Evolutionary conservation across 2,113 vertebrate genomes (phyloP).

Genomic region (Equus quagga): DNA sequence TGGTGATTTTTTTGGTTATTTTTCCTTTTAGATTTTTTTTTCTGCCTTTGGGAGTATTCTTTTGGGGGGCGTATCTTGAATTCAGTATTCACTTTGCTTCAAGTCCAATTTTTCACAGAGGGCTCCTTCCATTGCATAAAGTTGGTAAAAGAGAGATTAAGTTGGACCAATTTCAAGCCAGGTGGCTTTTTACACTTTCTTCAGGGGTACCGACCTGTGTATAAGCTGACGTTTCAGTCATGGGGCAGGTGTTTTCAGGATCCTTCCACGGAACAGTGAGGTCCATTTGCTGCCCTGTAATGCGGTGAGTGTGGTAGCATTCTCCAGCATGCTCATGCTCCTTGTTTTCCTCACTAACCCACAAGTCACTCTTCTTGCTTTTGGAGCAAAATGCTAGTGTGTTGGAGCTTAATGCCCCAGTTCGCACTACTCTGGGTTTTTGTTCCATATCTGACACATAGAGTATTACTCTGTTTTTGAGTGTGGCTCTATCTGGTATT

Average conservation of each 20-base stretch:
- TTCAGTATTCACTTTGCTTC: background rate
- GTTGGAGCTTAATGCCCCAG: background rate
- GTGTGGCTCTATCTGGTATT: background rate
- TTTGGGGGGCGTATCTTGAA: background rate
- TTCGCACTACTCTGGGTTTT: background rate
- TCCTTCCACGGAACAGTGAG: background rate
- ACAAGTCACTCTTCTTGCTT: background rate
- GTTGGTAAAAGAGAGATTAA: background rate
- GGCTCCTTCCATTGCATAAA: background rate
- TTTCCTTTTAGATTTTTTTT: background rate
- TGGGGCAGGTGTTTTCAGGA: accelerated
- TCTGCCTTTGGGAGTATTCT: background rate
- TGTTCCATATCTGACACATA: background rate
- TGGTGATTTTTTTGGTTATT: background rate
- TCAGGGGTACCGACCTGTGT: background rate
- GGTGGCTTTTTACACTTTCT: background rate
- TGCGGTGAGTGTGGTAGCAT: background rate
- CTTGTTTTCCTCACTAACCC: background rate
- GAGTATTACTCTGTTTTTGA: conserved; percentile 8
- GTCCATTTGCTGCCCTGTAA: accelerated
- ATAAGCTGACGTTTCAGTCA: background rate
- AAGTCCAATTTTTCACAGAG: background rate
- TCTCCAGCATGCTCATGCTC: accelerated
- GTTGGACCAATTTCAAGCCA: background rate
- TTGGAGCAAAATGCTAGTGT: background rate